Evolutionary conservation across 2,113 vertebrate species (phyloP).

Genomic region (Paratilapia polleni): DNA sequence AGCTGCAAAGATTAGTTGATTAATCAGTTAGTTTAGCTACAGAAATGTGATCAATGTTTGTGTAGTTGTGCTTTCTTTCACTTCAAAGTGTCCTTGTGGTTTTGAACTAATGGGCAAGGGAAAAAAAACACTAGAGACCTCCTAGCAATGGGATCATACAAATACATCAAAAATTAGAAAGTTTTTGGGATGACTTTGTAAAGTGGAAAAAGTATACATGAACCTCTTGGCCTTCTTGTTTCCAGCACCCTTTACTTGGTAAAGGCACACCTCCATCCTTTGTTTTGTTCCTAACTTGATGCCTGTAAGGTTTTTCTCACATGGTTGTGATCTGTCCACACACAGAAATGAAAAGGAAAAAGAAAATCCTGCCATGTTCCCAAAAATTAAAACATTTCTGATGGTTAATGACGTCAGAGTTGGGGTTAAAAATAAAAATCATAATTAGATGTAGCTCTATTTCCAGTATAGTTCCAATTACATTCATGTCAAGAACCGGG

Average conservation of each 20-base stretch:
- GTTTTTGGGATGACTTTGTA: no score
- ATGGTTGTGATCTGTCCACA: no score
- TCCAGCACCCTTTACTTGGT: background rate
- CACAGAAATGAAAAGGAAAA: no score
- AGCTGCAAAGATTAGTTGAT: background rate
- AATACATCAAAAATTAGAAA: no score
- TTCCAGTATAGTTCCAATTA: background rate
- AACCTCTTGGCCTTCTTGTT: background rate
- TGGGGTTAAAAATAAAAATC: no score
- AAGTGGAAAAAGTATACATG: no score
- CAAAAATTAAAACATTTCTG: no score
- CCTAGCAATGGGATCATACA: no score
- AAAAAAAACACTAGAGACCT: background rate
- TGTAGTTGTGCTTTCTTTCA: background rate
- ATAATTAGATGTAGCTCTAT: no score
- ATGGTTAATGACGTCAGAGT: no score
- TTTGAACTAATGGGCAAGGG: background rate
- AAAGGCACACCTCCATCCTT: background rate
- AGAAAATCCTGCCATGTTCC: no score
- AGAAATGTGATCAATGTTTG: background rate
- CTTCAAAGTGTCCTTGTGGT: background rate
- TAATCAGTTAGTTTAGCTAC: background rate
- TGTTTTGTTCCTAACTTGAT: background rate
- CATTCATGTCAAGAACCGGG: background rate
- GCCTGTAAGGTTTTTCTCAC: no score